Base-by-base conservation (phyloP, 2,888 invertebrate species). In the Fabriciana adippe region DNA sequence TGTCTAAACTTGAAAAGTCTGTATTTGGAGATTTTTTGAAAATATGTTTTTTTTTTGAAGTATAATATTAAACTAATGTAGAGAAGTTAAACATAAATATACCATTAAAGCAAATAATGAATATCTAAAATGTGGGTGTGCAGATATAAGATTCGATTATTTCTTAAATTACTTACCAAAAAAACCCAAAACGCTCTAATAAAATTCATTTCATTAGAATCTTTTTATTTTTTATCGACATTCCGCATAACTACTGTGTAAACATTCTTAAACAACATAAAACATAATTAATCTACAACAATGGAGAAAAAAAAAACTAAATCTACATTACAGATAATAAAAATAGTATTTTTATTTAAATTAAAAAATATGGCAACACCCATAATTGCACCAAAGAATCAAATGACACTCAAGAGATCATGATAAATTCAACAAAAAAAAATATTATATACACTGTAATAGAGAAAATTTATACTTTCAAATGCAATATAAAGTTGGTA, bases 371-470 rank as follows among this genome's bases (percentile, higher is more conserved):
- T 81, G 81, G 81, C 81, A 81, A 77, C 77, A 75, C 71, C 55
- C 62, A 68, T 55, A 73, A 81, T 81, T 79, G 81, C 81, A 81
- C 79, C 77, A 73, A 76, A 75, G 74, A 72, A 73, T 75, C 73
- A 66, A 76, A 83, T 83, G 82, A 81, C 82, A 82, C 78, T 66
- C 74, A 62, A 77, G 82, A 83, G 83, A 83, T 83, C 82, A 82
- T 74, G 70, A 66, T 55, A 61, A 61, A 71, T 72, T 71, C 69
- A 72, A 69, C 70, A 72, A 64, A 71, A 72, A 64, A 71, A 57
- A 55, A 68, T 51, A 60, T 47, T 50, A 60, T 61, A 65, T 73
- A 67, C 57, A 61, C 57, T 53, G 56, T 59, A 57, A 59, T 11
- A 41, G 11, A 8, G 8, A 41, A 26, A 26, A 8, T 11, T 41